Percentiles rank a stretch among this genome's conserved stretches.
Evolutionary conservation across 2,113 vertebrate genomes (phyloP).

Genomic region (Psettodes erumei): DNA sequence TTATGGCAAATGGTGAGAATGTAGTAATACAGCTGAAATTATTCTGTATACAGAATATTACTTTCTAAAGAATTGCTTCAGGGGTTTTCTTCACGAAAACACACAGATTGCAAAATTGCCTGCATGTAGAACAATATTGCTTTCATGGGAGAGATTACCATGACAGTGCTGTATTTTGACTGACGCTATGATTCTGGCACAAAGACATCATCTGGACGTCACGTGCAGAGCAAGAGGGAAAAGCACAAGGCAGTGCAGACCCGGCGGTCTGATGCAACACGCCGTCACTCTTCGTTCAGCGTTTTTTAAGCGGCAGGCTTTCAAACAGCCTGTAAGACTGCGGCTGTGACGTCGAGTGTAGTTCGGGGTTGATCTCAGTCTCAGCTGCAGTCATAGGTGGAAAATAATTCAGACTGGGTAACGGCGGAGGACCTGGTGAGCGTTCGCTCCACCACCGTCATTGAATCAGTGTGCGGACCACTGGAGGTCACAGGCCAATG

Average conservation of each 20-base stretch:
- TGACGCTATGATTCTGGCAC: not conserved
- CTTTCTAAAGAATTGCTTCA: not conserved
- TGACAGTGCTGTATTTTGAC: not conserved
- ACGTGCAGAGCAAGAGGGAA: conserved; percentile 42
- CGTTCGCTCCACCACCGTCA: conserved; percentile 1
- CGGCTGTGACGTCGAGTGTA: conserved; percentile 3
- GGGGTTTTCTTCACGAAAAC: not conserved
- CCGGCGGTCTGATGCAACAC: conserved; percentile 32
- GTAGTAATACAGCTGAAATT: too few relatives aligned
- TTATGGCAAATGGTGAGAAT: too few relatives aligned
- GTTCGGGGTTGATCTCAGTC: not conserved
- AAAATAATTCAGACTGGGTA: not conserved
- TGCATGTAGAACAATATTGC: not conserved
- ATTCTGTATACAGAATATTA: not conserved
- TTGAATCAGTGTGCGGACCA: conserved; percentile 23
- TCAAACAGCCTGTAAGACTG: not conserved
- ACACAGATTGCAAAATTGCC: not conserved
- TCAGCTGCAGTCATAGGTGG: not conserved
- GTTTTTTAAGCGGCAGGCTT: conserved; percentile 1
- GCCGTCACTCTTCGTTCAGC: conserved; percentile 34
- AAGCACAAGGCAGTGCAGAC: conserved; percentile 38
- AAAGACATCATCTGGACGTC: conserved; percentile 32
- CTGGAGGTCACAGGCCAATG: conserved; percentile 35
- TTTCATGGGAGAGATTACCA: not conserved
- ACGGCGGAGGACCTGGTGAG: not conserved